Conservation (phyloP, 1,140 invertebrate genomes). For the Pentalonia nigronervosa region DNA sequence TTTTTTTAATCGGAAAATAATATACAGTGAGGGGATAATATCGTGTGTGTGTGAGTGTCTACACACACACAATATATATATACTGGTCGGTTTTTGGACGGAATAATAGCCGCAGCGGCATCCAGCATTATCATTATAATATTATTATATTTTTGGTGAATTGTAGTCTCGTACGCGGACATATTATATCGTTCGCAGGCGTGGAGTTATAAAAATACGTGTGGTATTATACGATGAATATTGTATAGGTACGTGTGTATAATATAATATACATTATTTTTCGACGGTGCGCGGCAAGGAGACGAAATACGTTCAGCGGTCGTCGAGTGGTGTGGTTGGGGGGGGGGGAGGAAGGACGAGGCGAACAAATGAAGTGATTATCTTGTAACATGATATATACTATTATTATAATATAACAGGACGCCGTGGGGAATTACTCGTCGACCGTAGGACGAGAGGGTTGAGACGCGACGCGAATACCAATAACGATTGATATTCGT, state of each 20-base stretch:
- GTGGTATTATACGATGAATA: too few relatives aligned
- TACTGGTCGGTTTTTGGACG: too few relatives aligned
- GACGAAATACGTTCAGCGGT: too few relatives aligned
- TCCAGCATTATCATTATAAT: not conserved
- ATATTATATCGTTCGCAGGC: not conserved
- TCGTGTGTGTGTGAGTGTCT: too few relatives aligned
- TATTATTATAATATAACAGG: not conserved
- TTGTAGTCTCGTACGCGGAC: not conserved
- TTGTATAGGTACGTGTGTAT: too few relatives aligned
- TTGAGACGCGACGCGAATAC: conserved; percentile 25
- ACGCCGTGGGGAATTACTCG: not conserved
- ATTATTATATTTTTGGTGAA: not conserved
- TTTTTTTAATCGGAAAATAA: conserved; percentile 5
- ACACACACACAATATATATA: too few relatives aligned
- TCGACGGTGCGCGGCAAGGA: not conserved
- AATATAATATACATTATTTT: not conserved
- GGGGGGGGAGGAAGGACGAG: not conserved
- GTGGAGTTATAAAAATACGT: not conserved
- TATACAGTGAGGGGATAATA: not conserved
- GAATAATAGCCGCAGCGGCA: not conserved
- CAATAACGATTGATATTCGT: conserved; percentile 29
- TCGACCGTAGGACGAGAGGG: not conserved
- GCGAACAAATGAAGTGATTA: conserved; percentile 11
- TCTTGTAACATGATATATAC: not conserved
- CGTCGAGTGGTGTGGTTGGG: too few relatives aligned